Evolutionary conservation across 2,888 invertebrate species (phyloP).

Genomic region (Chrysina gloriosa): DNA sequence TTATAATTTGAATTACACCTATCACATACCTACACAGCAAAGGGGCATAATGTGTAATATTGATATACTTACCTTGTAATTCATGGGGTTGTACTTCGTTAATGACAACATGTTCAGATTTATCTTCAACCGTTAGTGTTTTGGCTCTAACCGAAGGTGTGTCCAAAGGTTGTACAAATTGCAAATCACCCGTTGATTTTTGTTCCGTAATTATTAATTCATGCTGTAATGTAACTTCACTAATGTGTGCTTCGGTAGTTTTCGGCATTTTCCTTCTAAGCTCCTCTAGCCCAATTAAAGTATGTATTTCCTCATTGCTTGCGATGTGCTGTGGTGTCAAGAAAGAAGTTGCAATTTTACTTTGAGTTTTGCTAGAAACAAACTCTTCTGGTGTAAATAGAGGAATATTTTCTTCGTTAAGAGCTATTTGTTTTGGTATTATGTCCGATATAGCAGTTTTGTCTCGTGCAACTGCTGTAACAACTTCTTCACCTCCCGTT

Average conservation of each 20-base stretch:
- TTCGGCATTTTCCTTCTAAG: slow-evolving; percentile 52
- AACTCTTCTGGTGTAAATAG: slow-evolving; percentile 52
- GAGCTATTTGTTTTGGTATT: slow-evolving; percentile 63
- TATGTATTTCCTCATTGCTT: slow-evolving; percentile 61
- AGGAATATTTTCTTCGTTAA: slow-evolving; percentile 61
- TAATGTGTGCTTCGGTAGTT: slow-evolving; percentile 48
- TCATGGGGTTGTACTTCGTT: slow-evolving; percentile 66
- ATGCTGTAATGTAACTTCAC: slow-evolving; percentile 56
- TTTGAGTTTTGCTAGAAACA: slow-evolving; percentile 52
- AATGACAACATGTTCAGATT: slow-evolving; percentile 63
- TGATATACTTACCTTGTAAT: slow-evolving; percentile 65
- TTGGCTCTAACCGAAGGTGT: slow-evolving; percentile 65
- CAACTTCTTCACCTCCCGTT: slow-evolving; percentile 61
- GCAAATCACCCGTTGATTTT: slow-evolving; percentile 65
- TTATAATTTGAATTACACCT: slow-evolving; percentile 34
- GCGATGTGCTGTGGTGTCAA: slow-evolving; percentile 64
- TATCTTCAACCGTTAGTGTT: slow-evolving; percentile 60
- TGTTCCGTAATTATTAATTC: slow-evolving; percentile 68
- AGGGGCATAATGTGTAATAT: slow-evolving; percentile 41
- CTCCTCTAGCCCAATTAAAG: slow-evolving; percentile 52
- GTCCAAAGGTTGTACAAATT: slow-evolving; percentile 62
- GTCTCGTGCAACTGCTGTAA: slow-evolving; percentile 64
- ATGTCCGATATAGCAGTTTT: slow-evolving; percentile 64
- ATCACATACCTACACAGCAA: slow-evolving; percentile 36
- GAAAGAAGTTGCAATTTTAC: slow-evolving; percentile 65